Evolutionary conservation across 2,797 vertebrate genomes (phyloP).

Genomic region (Iguana delicatissima): DNA sequence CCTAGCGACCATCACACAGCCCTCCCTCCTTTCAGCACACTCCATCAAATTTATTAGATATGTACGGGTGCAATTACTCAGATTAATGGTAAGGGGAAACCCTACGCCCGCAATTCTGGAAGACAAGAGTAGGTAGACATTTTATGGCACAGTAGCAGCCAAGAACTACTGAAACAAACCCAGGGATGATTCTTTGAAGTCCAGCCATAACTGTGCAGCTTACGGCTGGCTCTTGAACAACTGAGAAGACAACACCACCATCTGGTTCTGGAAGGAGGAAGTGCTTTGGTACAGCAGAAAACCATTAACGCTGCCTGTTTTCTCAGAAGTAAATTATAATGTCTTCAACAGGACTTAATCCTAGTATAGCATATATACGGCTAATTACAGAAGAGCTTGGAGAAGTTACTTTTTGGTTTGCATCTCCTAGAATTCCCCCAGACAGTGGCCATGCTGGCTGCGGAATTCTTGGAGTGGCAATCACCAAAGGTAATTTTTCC

Average conservation of each 20-base stretch:
- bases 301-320: background rate
- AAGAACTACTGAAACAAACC: background rate
- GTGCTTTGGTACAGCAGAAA: background rate
- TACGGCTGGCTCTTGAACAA: background rate
- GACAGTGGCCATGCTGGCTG: too few relatives aligned
- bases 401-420: too few relatives aligned
- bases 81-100: background rate
- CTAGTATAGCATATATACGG: background rate
- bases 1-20: background rate
- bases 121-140: background rate
- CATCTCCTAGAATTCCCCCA: too few relatives aligned
- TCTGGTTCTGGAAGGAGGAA: background rate
- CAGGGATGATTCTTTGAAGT: background rate
- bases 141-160: background rate
- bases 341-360: background rate
- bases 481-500: too few relatives aligned
- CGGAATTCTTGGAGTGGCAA: too few relatives aligned
- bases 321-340: background rate
- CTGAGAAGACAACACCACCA: background rate
- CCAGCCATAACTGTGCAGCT: background rate
- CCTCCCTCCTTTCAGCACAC: background rate
- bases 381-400: background rate
- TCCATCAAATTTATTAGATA: background rate
- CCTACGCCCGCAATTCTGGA: background rate
- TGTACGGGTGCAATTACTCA: background rate